phyloP scores from a whole-genome alignment of 2,113 vertebrate genomes.

The Embiotoca jacksoni region DNA sequence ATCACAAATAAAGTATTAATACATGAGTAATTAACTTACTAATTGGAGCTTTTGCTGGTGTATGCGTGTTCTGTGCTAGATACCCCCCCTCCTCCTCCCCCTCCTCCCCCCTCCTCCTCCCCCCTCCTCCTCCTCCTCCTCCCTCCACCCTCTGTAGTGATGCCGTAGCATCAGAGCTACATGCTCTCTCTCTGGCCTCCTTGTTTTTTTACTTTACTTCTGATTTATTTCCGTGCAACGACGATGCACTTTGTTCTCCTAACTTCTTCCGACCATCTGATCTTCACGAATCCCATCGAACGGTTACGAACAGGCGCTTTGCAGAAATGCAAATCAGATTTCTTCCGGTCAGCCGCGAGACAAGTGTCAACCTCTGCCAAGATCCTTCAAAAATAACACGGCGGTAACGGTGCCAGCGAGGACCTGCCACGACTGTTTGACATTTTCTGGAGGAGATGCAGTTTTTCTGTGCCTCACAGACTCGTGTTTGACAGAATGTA shows the following conservation, averaged over 20 bases:
- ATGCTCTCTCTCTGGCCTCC: constrained; percentile 8
- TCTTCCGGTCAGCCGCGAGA: constrained; percentile 65
- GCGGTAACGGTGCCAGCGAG: constrained; percentile 44
- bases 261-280: constrained; percentile 38
- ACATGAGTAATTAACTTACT: constrained; percentile 71
- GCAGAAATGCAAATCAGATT: constrained; percentile 67
- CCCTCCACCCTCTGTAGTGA: constrained; percentile 3
- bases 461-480: constrained; percentile 67
- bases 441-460: constrained; percentile 66
- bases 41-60: constrained; percentile 62
- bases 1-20: constrained; percentile 78
- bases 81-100: neutral
- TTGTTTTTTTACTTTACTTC: constrained; percentile 21
- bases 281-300: constrained; percentile 52
- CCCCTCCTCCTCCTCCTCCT: too few species aligned
- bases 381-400: constrained; percentile 68
- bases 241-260: constrained; percentile 22
- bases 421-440: constrained; percentile 72
- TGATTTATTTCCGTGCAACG: neutral
- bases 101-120: too few species aligned
- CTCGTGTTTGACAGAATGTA: constrained; percentile 79
- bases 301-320: constrained; percentile 56
- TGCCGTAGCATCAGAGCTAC: constrained; percentile 10
- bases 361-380: constrained; percentile 67
- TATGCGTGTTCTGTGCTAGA: constrained; percentile 39